Evolutionary conservation across 2,113 vertebrate genomes (phyloP).

Genomic region (Zapornia atra): DNA sequence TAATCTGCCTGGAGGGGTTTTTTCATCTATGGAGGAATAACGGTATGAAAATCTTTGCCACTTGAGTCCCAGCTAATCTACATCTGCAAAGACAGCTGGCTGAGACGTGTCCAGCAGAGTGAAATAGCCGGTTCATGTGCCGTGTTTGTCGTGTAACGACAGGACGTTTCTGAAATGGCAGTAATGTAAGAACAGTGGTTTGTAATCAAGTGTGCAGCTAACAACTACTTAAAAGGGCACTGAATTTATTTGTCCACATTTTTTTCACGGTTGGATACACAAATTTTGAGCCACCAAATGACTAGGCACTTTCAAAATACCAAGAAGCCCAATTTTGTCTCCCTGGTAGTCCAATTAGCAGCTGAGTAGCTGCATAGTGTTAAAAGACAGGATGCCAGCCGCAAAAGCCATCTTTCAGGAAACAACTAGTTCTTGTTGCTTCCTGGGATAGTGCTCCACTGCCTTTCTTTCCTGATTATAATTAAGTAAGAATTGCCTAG

Average conservation of each 20-base stretch:
- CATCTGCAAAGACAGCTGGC: neutral
- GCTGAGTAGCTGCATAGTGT: neutral
- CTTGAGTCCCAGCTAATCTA: neutral
- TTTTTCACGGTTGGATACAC: neutral
- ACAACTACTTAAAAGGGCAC: neutral
- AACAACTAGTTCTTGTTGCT: slow-evolving; percentile 16
- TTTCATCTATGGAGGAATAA: neutral
- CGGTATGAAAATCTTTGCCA: neutral
- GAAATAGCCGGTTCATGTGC: neutral
- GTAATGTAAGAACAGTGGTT: neutral
- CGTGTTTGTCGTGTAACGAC: accelerated
- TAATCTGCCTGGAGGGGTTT: neutral
- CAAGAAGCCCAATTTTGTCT: neutral
- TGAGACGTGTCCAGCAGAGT: neutral
- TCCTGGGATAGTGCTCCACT: slow-evolving; percentile 20
- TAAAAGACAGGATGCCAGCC: neutral
- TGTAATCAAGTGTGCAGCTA: neutral
- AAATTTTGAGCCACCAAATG: neutral
- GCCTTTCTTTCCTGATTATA: slow-evolving; percentile 21
- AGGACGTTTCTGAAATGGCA: neutral
- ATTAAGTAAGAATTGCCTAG: slow-evolving; percentile 56
- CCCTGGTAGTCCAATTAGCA: neutral
- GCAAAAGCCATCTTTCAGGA: neutral
- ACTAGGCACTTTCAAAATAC: neutral
- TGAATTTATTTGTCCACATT: accelerated